Evolutionary conservation across 2,888 invertebrate species (phyloP), one percentile per base, ranked within the genome.

Genomic region (Chloroclystis v-ata): DNA sequence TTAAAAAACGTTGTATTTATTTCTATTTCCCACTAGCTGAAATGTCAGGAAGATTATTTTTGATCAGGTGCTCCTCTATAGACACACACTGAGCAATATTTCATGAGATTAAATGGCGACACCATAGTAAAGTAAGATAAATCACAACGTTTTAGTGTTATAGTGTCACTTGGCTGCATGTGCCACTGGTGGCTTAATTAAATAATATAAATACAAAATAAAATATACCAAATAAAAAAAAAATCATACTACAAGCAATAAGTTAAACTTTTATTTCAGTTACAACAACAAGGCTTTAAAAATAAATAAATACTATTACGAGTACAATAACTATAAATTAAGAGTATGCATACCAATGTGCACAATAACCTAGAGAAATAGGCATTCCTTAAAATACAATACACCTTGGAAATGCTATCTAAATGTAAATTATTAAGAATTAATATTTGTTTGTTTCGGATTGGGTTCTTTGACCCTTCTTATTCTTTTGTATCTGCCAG

Each of bases 401-500:
- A 39, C 28, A 16, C 26, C 14, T 39, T 5, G 4, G 11, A 11
- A 24, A n/a, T 40, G 30, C n/a, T 20, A 24, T 3, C 8, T 12
- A 13, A 20, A 20, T 20, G 20, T 6, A 33, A 16, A 13, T 11
- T 20, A 28, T 28, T 29, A 20, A 11, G n/a, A 2, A n/a, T 26
- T 26, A 4, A 26, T 6, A 8, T 26, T 9, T 6, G 26, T 26
- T 9, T 61, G 57, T 33, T 59, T 51, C 28, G 55, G 41, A 12
- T 56, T 60, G 6, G 67, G 58, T 50, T 71, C 69, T 57, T 80
- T 80, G 13, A 81, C 68, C 26, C 75, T 72, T 48, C 82, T 72
- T 68, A 86, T 76, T 71, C 84, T 74, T 68, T 85, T 86, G 54
- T 72, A 82, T 46, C 85, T 67, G 28, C 68, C 67, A 40, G 77